A percentile compares a stretch with the other conserved stretches of the same genome.
phyloP scores from a whole-genome alignment of 2,888 invertebrate species.

The Trypoxylon attenuatum region DNA sequence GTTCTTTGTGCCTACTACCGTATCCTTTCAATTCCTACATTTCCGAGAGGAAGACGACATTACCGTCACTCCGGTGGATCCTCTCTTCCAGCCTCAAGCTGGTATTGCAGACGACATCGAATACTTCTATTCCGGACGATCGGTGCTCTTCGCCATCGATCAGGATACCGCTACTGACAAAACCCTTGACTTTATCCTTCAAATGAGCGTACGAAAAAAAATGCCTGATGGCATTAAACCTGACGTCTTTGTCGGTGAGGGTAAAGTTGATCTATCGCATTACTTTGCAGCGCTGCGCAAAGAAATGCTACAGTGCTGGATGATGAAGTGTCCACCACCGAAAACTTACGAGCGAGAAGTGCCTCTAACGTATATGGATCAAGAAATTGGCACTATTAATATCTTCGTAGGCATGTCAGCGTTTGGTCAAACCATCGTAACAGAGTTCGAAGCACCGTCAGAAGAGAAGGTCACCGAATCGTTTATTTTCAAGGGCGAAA shows the following conservation, averaged over 20 bases:
- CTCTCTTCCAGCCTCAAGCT: conserved; percentile 66
- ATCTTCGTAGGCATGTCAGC: conserved; percentile 79
- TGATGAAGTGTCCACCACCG: conserved; percentile 51
- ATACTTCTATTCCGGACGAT: conserved; percentile 79
- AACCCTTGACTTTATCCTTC: conserved; percentile 76
- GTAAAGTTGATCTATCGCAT: conserved; percentile 79
- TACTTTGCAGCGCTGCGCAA: conserved; percentile 79
- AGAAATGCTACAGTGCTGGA: conserved; percentile 68
- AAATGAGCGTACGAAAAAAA: conserved; percentile 77
- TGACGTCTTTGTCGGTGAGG: conserved; percentile 78
- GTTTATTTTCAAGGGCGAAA: conserved; percentile 58
- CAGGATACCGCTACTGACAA: conserved; percentile 76
- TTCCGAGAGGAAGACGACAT: conserved; percentile 76
- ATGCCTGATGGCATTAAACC: conserved; percentile 79
- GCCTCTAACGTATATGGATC: conserved; percentile 65
- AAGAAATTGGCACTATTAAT: conserved; percentile 76
- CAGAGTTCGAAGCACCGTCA: conserved; percentile 75
- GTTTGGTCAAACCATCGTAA: conserved; percentile 80
- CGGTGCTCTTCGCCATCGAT: conserved; percentile 80
- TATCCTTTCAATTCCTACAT: conserved; percentile 78
- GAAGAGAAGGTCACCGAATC: conserved; percentile 19
- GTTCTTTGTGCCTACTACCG: conserved; percentile 76
- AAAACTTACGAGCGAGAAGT: conserved; percentile 80
- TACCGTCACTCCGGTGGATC: conserved; percentile 63
- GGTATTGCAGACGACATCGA: conserved; percentile 62